Conservation (phyloP, 2,888 invertebrate genomes). For the Auanema sp. region DNA sequence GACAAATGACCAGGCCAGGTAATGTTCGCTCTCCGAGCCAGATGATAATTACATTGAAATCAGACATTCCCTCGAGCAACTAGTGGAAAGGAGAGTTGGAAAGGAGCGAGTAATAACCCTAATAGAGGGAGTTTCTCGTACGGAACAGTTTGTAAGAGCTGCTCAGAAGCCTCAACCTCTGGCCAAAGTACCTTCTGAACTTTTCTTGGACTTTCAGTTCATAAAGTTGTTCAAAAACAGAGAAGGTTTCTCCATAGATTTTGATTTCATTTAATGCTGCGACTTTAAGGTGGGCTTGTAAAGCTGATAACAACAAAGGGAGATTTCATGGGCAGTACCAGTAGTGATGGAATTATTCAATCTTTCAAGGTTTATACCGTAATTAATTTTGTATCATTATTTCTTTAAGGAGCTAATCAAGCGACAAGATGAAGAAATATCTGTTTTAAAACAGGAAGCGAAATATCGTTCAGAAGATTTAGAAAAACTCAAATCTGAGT, state of each 20-base stretch:
- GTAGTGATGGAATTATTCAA: constrained; percentile 68
- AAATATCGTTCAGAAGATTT: constrained; percentile 38
- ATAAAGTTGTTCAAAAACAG: constrained; percentile 78
- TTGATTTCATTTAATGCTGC: too few relatives aligned
- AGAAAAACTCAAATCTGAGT: constrained; percentile 27
- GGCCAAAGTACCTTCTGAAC: constrained; percentile 76
- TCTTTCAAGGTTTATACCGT: constrained; percentile 49
- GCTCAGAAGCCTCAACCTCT: constrained; percentile 89
- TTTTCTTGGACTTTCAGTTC: constrained; percentile 91
- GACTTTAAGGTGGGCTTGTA: constrained; percentile 23
- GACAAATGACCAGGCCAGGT: constrained; percentile 25
- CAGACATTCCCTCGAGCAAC: constrained; percentile 30
- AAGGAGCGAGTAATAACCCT: constrained; percentile 84
- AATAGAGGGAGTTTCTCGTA: constrained; percentile 78
- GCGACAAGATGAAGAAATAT: constrained; percentile 74
- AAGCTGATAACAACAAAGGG: constrained; percentile 63
- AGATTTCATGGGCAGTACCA: constrained; percentile 44
- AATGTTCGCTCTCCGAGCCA: neutral
- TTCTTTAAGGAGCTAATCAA: constrained; percentile 74
- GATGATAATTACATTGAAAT: neutral
- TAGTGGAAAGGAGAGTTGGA: constrained; percentile 86
- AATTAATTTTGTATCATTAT: neutral
- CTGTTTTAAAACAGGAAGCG: constrained; percentile 51
- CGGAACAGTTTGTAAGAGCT: constrained; percentile 86
- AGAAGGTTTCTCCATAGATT: too few relatives aligned